Conservation (phyloP, 2,113 vertebrate species). For the Zosterops borbonicus region DNA sequence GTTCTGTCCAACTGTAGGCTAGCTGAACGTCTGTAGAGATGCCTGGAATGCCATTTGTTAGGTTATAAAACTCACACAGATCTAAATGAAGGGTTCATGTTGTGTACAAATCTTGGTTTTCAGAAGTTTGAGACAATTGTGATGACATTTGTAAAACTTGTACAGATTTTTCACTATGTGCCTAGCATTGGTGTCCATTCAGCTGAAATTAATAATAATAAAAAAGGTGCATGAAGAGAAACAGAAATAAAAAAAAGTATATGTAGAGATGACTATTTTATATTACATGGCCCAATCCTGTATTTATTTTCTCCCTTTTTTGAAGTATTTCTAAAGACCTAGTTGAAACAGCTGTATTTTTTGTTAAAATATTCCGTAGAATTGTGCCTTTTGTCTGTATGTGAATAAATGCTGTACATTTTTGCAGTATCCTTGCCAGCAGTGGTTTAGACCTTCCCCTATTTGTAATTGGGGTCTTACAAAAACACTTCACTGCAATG, state of each 20-base stretch:
- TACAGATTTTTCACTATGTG: constrained; percentile 85
- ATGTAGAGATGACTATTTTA: constrained; percentile 87
- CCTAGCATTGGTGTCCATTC: constrained; percentile 84
- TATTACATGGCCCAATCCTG: constrained; percentile 82
- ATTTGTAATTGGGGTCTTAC: background rate
- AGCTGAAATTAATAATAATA: constrained; percentile 73
- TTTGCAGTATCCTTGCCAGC: constrained; percentile 73
- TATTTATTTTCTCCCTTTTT: constrained; percentile 85
- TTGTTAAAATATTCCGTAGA: constrained; percentile 85
- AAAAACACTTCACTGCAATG: background rate
- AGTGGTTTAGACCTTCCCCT: background rate
- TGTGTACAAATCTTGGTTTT: constrained; percentile 72
- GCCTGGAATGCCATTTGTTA: constrained; percentile 76
- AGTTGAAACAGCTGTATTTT: constrained; percentile 86
- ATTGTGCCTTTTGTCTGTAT: constrained; percentile 87
- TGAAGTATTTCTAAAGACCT: constrained; percentile 87
- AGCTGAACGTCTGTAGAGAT: constrained; percentile 74
- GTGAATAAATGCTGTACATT: constrained; percentile 89
- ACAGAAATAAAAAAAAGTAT: constrained; percentile 74
- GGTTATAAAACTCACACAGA: constrained; percentile 63
- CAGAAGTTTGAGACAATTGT: constrained; percentile 55
- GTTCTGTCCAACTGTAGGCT: constrained; percentile 73
- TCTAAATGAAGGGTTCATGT: constrained; percentile 73
- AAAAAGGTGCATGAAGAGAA: constrained; percentile 81
- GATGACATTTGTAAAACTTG: constrained; percentile 79